Base-by-base conservation (phyloP, 2,888 invertebrate species). In the Habroteleia sp. region DNA sequence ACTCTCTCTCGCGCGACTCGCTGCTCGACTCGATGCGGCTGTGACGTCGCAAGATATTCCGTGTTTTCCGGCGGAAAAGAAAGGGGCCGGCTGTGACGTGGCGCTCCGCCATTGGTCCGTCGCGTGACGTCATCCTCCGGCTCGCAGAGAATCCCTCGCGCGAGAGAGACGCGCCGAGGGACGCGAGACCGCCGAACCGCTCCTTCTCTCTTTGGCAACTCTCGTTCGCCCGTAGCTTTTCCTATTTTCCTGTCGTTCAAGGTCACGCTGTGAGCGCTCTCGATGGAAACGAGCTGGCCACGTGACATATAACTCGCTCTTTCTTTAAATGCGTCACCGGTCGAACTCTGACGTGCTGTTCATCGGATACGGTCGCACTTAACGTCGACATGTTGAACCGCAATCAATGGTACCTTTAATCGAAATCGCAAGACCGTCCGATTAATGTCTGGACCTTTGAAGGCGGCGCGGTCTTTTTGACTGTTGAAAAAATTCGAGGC, bases 31-130 rank as follows among this genome's bases (percentile, higher is more conserved):
- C 72, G 54, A 44, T 37, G 42, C 52, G 63, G 65, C 74, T 68
- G 76, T 84, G 83, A 84, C 83, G 83, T 83, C 83, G 83, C 82
- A 79, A 80, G 77, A 80, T 56, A 56, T 80, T 79, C 73, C 72
- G 76, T 65, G 72, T 76, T 66, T 79, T 79, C 77, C 77, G 66
- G 52, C 71, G 80, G 58, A 63, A 68, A 74, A 44, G 75, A 72
- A 71, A 76, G 79, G 76, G 81, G 81, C 80, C 72, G 79, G 79
- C 76, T 63, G 74, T 84, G 84, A 85, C 85, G 84, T 81, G 81
- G 82, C 79, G 39, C 5, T 0, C 52, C 20, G 0, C 58, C 42
- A 82, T 84, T 83, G 78, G 84, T 16, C 39, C 25, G 11, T 5
- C 65, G 56, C 74, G 35, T 79, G 79, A 82, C 81, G 82, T 82